These are phyloP conservation scores for Drosophila lutescens DNA, from an alignment of 2,888 invertebrate genomes.

Conservation along the genomic window DNA sequence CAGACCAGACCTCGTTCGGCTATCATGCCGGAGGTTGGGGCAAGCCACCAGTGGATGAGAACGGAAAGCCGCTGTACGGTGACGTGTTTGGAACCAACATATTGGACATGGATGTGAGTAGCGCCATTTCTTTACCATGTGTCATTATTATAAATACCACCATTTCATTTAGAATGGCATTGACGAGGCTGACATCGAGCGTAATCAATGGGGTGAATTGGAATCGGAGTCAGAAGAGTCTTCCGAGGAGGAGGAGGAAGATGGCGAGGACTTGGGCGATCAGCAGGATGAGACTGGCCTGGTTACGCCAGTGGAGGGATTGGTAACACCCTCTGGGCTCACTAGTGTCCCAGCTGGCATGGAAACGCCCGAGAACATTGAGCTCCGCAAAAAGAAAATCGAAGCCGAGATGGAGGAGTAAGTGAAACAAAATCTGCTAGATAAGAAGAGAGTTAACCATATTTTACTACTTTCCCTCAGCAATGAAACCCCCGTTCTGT, in stretches of 20 bases:
- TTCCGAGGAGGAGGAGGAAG: conserved; percentile 88
- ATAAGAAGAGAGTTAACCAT: background rate
- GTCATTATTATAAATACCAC: no score
- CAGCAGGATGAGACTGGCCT: conserved; percentile 91
- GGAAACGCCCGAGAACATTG: conserved; percentile 99
- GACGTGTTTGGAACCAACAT: conserved; percentile 97
- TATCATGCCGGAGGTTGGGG: conserved; percentile 99
- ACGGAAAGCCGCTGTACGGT: conserved; percentile 98
- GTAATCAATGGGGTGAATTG: conserved; percentile 98
- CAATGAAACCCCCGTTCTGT: conserved; percentile 96
- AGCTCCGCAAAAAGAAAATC: conserved; percentile 97
- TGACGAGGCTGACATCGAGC: conserved; percentile 95
- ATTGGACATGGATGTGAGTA: conserved; percentile 88
- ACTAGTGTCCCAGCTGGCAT: conserved; percentile 96
- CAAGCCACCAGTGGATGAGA: conserved; percentile 99
- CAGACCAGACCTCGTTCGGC: conserved; percentile 98
- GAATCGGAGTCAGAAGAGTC: conserved; percentile 91
- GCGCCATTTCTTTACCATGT: rapidly evolving
- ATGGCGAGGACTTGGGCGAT: conserved; percentile 86
- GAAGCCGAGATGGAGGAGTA: conserved; percentile 98
- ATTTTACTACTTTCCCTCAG: conserved; percentile 84
- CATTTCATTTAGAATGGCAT: conserved; percentile 85
- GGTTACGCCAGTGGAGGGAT: conserved; percentile 96
- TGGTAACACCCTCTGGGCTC: conserved; percentile 97
- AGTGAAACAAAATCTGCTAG: conserved; percentile 52